Conservation (phyloP, 92 coral and sea anemone genomes). For the Siderastrea radians region DNA sequence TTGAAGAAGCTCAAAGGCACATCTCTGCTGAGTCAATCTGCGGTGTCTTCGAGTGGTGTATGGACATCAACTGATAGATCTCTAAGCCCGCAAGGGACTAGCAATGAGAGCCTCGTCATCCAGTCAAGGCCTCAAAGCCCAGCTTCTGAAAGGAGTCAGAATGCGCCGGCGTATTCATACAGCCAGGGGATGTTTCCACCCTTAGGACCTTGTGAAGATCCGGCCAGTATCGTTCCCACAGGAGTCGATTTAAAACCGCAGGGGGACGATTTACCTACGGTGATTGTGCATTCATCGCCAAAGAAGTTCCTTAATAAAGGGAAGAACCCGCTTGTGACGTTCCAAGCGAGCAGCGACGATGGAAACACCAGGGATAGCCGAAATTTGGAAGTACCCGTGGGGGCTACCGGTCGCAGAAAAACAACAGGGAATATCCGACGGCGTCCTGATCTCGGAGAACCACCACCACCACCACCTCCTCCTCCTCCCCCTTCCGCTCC, state of each 20-base stretch:
- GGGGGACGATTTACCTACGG: constrained; percentile 15
- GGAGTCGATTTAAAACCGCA: neutral
- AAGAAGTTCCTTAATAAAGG: neutral
- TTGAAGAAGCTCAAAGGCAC: constrained; percentile 26
- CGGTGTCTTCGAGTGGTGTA: constrained; percentile 39
- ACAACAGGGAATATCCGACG: constrained; percentile 25
- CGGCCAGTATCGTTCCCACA: constrained; percentile 1
- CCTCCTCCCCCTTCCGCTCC: constrained; percentile 29
- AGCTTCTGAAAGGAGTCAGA: constrained; percentile 3
- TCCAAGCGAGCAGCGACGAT: neutral
- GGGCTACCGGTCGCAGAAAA: constrained; percentile 23
- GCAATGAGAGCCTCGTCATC: constrained; percentile 1
- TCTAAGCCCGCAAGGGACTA: constrained; percentile 10
- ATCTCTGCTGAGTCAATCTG: constrained; percentile 39
- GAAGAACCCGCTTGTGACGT: neutral
- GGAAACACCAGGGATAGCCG: neutral
- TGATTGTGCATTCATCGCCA: constrained; percentile 49
- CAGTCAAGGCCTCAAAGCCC: constrained; percentile 14
- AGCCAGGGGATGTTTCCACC: constrained; percentile 49
- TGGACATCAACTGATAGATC: constrained; percentile 15
- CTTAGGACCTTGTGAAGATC: neutral
- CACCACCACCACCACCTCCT: constrained; percentile 53
- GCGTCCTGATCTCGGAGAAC: constrained; percentile 40
- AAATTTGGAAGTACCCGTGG: constrained; percentile 20
- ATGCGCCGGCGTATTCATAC: constrained; percentile 63